Percentiles rank a stretch among this genome's conserved stretches.
Conservation (phyloP, 2,888 invertebrate species). For the Ptychoptera contaminata region DNA sequence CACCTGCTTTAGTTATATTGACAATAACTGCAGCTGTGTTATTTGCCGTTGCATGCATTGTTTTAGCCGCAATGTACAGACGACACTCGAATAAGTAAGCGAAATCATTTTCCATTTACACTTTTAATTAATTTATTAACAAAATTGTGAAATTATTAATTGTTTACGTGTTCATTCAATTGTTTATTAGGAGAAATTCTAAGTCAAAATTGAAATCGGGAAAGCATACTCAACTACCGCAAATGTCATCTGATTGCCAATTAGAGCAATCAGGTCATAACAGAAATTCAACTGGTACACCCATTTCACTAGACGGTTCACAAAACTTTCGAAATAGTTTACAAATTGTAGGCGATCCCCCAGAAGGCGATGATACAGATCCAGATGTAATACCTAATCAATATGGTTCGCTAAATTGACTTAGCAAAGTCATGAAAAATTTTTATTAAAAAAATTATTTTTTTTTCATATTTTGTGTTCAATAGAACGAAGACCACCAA, state of each 20-base stretch:
- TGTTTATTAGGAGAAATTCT: slow-evolving; percentile 21
- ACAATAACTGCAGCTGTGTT: slow-evolving; percentile 61
- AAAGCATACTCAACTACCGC: slow-evolving; percentile 31
- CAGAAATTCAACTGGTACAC: slow-evolving; percentile 20
- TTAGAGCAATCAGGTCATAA: slow-evolving; percentile 28
- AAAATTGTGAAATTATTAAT: background rate
- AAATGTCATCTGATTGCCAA: slow-evolving; percentile 30
- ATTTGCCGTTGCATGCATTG: slow-evolving; percentile 60
- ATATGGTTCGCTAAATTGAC: slow-evolving; percentile 46
- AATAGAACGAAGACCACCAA: slow-evolving; percentile 30
- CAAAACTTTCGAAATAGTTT: slow-evolving; percentile 29
- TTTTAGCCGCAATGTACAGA: slow-evolving; percentile 56
- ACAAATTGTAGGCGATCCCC: slow-evolving; percentile 26
- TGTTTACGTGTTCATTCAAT: background rate
- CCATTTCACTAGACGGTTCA: slow-evolving; percentile 11
- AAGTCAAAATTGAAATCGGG: slow-evolving; percentile 30
- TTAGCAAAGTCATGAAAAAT: no score
- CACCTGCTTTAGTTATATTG: slow-evolving; percentile 59
- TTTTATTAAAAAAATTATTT: no score
- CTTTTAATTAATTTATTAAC: background rate
- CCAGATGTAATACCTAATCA: slow-evolving; percentile 80
- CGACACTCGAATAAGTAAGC: background rate
- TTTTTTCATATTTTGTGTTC: background rate
- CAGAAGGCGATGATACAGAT: slow-evolving; percentile 47
- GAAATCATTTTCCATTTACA: background rate